Evolutionary conservation across 2,113 vertebrate species (phyloP).

Genomic region (Gambusia affinis): DNA sequence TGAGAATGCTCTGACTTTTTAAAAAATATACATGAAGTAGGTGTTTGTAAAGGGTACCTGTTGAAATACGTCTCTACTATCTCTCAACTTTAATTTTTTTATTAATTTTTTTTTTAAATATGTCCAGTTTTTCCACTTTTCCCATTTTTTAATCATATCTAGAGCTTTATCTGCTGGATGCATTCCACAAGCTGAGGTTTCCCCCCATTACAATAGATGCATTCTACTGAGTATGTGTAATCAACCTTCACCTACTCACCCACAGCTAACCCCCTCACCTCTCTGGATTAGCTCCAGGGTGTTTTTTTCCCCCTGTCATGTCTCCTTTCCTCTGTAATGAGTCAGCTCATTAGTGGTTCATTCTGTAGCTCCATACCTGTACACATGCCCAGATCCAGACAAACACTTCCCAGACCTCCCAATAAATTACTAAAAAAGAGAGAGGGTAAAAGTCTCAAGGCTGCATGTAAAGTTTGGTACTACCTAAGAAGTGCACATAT

Average conservation of each 20-base stretch:
- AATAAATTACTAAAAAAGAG: constrained; percentile 26
- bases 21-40: constrained; percentile 26
- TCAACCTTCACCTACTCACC: neutral
- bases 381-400: constrained; percentile 10
- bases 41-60: constrained; percentile 12
- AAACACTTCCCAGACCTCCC: constrained; percentile 23
- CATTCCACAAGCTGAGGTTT: constrained; percentile 57
- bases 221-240: neutral
- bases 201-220: constrained; percentile 2
- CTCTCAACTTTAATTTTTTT: constrained; percentile 6
- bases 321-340: constrained; percentile 49
- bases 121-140: neutral
- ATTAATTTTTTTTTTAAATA: neutral
- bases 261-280: neutral
- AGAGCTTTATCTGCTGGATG: constrained; percentile 50
- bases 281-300: constrained; percentile 1
- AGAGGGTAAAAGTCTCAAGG: constrained; percentile 31
- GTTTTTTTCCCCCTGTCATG: neutral
- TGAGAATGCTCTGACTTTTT: constrained; percentile 33
- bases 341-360: constrained; percentile 64
- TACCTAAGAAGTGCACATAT: constrained; percentile 24
- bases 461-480: neutral
- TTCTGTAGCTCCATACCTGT: constrained; percentile 11
- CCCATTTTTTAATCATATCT: constrained; percentile 6
- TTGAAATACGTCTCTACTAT: neutral